Evolutionary conservation across 1,140 invertebrate species (phyloP).

Genomic region (Pachypeltis micranthus): DNA sequence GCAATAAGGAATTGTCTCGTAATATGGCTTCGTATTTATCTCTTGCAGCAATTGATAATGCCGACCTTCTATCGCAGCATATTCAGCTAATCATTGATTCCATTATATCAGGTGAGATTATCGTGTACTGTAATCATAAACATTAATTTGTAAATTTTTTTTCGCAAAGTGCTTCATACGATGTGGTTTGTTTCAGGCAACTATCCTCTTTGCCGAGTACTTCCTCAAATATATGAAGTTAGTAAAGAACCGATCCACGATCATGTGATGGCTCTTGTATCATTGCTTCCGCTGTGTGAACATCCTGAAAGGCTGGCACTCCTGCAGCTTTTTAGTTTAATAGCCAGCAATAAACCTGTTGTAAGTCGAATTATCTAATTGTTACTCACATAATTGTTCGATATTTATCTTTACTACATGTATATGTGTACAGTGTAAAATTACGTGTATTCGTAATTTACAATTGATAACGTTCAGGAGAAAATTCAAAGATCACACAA

Average conservation of each 20-base stretch:
- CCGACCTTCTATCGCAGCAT: slow-evolving; percentile 68
- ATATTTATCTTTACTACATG: no score
- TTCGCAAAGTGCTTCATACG: no score
- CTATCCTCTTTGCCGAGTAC: slow-evolving; percentile 67
- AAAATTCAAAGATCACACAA: no score
- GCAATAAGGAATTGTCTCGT: slow-evolving; percentile 73
- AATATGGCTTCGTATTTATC: slow-evolving; percentile 86
- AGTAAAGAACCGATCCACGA: slow-evolving; percentile 72
- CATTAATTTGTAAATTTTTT: no score
- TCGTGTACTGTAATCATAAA: background rate
- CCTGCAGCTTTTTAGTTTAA: slow-evolving; percentile 63
- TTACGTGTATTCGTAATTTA: no score
- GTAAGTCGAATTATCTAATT: slow-evolving; percentile 42
- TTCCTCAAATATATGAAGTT: slow-evolving; percentile 78
- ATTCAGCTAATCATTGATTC: slow-evolving; percentile 81
- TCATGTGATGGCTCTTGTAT: slow-evolving; percentile 67
- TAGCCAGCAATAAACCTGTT: slow-evolving; percentile 64
- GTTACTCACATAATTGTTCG: no score
- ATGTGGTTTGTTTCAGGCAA: slow-evolving; percentile 45
- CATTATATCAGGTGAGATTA: slow-evolving; percentile 58
- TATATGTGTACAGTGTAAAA: no score
- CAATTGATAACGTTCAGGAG: no score
- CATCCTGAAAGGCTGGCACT: slow-evolving; percentile 70
- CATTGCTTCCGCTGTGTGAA: slow-evolving; percentile 67
- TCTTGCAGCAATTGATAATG: slow-evolving; percentile 83